These are phyloP conservation scores for Drosophila picticornis DNA, from an alignment of 2,888 invertebrate genomes.

Conservation along the genomic window DNA sequence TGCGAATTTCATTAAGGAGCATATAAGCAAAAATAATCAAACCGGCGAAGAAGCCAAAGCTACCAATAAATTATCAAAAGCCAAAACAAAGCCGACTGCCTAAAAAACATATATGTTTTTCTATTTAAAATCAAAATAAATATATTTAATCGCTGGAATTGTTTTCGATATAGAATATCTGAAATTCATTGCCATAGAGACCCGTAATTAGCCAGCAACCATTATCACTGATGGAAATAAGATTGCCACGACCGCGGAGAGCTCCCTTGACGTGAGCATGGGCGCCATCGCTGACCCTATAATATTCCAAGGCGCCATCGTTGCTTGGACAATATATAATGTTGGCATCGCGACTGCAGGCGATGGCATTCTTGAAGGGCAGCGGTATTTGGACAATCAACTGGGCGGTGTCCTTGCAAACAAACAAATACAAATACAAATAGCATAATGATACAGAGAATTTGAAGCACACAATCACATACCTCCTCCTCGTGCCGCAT, in stretches of 20 bases:
- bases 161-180: slow-evolving; percentile 77
- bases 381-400: slow-evolving; percentile 82
- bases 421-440: not conserved
- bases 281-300: slow-evolving; percentile 76
- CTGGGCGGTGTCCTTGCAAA: slow-evolving; percentile 73
- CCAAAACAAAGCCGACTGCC: not conserved
- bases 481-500: slow-evolving; percentile 77
- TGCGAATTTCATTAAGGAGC: slow-evolving; percentile 11
- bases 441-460: not conserved
- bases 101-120: not conserved
- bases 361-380: slow-evolving; percentile 83
- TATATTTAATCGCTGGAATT: slow-evolving; percentile 11
- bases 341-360: slow-evolving; percentile 79
- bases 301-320: slow-evolving; percentile 83
- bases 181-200: slow-evolving; percentile 81
- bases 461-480: slow-evolving; percentile 3
- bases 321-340: slow-evolving; percentile 81
- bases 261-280: slow-evolving; percentile 77
- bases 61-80: not conserved
- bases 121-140: not conserved
- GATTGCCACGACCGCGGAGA: slow-evolving; percentile 80
- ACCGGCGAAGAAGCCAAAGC: not conserved
- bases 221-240: slow-evolving; percentile 83
- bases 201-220: slow-evolving; percentile 84
- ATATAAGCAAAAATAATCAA: slow-evolving; percentile 1